Conservation (phyloP, 2,113 vertebrate genomes). For the Sterrhoptilus dennistouni region DNA sequence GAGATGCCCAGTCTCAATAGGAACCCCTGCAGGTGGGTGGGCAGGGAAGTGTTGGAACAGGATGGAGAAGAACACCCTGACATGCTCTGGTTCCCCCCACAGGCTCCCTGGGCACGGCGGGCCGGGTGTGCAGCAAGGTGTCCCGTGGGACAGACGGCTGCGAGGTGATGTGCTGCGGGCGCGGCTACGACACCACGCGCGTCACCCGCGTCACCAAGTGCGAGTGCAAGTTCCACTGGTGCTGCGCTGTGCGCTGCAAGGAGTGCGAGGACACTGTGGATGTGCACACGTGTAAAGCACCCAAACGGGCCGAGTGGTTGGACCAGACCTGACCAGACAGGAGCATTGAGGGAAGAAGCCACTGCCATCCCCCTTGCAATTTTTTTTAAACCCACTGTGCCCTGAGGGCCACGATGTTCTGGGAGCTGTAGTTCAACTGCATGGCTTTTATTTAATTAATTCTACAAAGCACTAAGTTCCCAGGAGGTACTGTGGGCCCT, state of each 20-base stretch:
- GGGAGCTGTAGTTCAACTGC: conserved; percentile 85
- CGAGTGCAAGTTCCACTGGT: conserved; percentile 99
- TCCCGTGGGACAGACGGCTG: conserved; percentile 92
- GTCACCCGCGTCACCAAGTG: conserved; percentile 91
- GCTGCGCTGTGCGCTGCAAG: conserved; percentile 93
- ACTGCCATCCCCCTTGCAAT: neutral
- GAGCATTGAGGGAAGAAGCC: neutral
- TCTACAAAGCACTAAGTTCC: conserved; percentile 84
- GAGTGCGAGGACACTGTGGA: conserved; percentile 94
- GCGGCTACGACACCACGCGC: conserved; percentile 97
- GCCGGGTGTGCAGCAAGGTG: conserved; percentile 90
- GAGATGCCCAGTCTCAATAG: accelerated
- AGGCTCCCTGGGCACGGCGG: conserved; percentile 95
- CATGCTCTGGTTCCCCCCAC: neutral
- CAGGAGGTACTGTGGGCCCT: conserved; percentile 66
- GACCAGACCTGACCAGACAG: conserved; percentile 81
- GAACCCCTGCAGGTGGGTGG: accelerated
- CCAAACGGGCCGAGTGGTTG: conserved; percentile 90
- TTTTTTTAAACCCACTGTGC: conserved; percentile 38
- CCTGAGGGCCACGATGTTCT: conserved; percentile 75
- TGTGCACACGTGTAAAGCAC: conserved; percentile 95
- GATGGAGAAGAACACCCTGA: neutral
- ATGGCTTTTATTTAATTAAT: conserved; percentile 87
- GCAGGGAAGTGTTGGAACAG: accelerated
- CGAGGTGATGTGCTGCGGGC: conserved; percentile 98